Conservation (phyloP, 2,113 vertebrate genomes). For the Uropsilus gracilis region DNA sequence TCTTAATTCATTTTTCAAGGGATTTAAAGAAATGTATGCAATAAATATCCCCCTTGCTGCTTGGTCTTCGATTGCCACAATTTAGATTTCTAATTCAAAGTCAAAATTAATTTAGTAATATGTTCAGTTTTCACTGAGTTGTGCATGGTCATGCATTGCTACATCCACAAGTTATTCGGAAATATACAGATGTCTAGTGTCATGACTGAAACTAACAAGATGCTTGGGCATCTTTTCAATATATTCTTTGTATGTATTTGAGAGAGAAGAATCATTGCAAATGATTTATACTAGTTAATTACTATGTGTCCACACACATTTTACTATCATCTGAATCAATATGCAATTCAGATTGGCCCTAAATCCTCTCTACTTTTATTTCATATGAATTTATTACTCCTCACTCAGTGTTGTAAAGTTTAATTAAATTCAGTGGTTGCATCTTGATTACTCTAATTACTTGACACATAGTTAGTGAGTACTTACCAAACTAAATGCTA, state of each 20-base stretch:
- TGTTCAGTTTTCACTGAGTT: conserved; percentile 4
- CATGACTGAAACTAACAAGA: background rate
- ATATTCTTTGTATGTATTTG: background rate
- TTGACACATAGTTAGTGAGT: background rate
- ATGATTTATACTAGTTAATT: conserved; percentile 75
- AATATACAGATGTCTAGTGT: background rate
- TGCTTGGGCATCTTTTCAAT: background rate
- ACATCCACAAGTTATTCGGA: background rate
- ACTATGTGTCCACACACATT: conserved; percentile 54
- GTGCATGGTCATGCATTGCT: background rate
- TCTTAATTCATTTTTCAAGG: background rate
- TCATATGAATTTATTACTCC: conserved; percentile 68
- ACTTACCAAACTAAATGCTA: background rate
- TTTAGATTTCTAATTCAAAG: conserved; percentile 8
- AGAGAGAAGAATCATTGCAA: background rate
- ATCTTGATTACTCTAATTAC: conserved; percentile 81
- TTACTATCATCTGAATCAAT: conserved; percentile 76
- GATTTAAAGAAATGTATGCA: background rate
- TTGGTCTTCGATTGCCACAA: background rate
- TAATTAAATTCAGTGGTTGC: conserved; percentile 80
- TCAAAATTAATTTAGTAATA: background rate
- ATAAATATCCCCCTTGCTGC: background rate
- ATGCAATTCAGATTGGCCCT: conserved; percentile 50
- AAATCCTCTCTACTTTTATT: conserved; percentile 79
- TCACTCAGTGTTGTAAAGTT: conserved; percentile 67